Percentiles rank a stretch among this genome's conserved stretches.
Conservation (phyloP, 2,113 vertebrate species). For the Benitochromis conjunctus region DNA sequence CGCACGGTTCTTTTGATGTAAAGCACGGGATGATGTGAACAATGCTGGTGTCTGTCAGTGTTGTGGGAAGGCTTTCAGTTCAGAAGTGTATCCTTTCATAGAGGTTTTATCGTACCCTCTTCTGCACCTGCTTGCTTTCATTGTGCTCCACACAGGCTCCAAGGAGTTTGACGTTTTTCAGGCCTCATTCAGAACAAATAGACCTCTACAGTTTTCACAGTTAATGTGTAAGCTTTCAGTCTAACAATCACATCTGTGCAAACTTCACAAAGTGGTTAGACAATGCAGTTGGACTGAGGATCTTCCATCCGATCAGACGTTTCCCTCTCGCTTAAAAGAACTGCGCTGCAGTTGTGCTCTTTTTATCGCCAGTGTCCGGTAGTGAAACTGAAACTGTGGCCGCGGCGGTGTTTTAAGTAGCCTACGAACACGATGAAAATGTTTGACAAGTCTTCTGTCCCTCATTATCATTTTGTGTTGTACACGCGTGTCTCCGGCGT, state of each 20-base stretch:
- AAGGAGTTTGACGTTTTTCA: background rate
- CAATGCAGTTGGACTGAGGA: background rate
- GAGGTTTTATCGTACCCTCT: background rate
- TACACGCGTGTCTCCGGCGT: background rate
- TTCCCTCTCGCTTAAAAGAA: background rate
- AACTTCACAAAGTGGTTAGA: background rate
- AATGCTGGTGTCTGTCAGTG: background rate
- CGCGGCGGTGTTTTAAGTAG: background rate
- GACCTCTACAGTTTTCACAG: background rate
- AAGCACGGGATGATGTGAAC: background rate
- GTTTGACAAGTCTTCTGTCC: conserved; percentile 30
- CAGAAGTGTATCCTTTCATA: background rate
- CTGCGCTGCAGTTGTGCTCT: background rate
- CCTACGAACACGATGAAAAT: background rate
- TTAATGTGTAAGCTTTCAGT: background rate
- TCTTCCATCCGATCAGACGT: background rate
- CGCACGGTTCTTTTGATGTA: background rate
- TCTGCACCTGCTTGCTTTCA: background rate
- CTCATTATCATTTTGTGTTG: conserved; percentile 24
- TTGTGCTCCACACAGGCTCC: background rate
- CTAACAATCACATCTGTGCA: background rate
- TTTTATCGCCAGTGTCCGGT: background rate
- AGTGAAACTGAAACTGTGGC: background rate
- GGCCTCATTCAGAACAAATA: background rate
- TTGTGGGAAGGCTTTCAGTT: background rate